Base-by-base conservation (phyloP, 1,140 invertebrate species). In the Psix sp. region DNA sequence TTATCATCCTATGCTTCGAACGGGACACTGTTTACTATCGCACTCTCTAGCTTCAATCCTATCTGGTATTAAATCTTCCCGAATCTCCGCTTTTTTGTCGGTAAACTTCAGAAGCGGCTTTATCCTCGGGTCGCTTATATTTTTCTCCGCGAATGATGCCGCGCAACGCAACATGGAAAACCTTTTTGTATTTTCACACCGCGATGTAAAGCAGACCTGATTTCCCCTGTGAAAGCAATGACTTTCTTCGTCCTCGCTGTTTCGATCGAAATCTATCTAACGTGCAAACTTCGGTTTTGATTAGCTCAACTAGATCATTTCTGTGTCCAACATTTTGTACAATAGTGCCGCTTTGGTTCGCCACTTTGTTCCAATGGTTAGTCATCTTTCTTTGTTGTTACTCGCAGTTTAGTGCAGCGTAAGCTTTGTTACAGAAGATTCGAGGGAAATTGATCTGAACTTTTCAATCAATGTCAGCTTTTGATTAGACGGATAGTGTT, bases 31-130 rank as follows among this genome's bases (percentile, higher is more conserved):
- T 84, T 80, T 83, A 83, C 80, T 75, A 63, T 72, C 72, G 72
- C 73, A 42, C 71, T 74, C 40, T 70, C 43, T 42, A 51, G 49
- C 66, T 40, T 83, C 82, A 83, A 84, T 84, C 80, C 68, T 84
- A 84, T 84, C 82, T 84, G 70, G 54, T 84, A 84, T 84, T 83
- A 84, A 83, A 84, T 84, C 82, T 80, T 65, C 74, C 76, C 76
- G 77, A 82, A 82, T 74, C 46, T 31, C 36, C 24, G 1, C 29
- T 48, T 59, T 59, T 62, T 49, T 59, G 56, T 46, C 56, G 43
- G 43, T 42, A 5, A 59, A 59, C 56, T 48, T 59, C 43, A 59
- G 42, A 59, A 31, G 43, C 56, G 7, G 43, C 43, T 59, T 59
- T 46, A 59, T 59, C 56, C 15, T 4, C 14, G 17, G 15, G 52